Evolutionary conservation across 1,140 invertebrate genomes (phyloP), one percentile per base, ranked within the genome.

Genomic region (Drosophila busckii): DNA sequence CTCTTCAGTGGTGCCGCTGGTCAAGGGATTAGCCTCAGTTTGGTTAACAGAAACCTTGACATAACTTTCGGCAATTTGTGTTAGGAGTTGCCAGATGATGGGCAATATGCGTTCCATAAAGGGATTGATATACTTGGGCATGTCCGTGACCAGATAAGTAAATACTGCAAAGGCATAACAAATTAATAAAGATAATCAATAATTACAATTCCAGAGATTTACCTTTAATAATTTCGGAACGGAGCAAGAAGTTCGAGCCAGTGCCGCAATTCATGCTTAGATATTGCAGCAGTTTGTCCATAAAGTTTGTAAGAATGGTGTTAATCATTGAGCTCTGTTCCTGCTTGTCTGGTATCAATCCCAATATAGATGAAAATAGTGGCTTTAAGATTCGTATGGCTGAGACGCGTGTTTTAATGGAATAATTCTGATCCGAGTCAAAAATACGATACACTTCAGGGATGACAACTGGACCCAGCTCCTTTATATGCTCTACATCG

Each of bases 371-470:
- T 3, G 46, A 50, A 75, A 85, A 75, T n/a, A 86, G 70, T 7
- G 70, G 84, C 60, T 85, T 87, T 1, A 87, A 40, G 15, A 85
- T 84, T n/a, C 71, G 58, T 15, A 87, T 82, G 9, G 80, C 83
- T n/a, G 73, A 84, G 1, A 71, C 83, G 7, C 84, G 67, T 0
- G 84, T 88, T 17, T 84, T 84, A 3, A 85, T 85, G 0, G 63
- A 69, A 28, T 76, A 89, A 85, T 92, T 92, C 70, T 92, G 89
- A 67, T 91, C 90, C 26, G 90, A 90, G 65, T 90, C 89, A 64
- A 94, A 93, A 38, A 94, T 94, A 67, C 92, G 89, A 68, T 92
- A 93, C 88, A 94, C 93, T 87, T 94, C 93, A 45, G 93, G 92
- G 6, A 95, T 88, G 41, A 95, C 92, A 4, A 94, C 89, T 4